phyloP scores from a whole-genome alignment of 2,888 invertebrate genomes.

The Chrysolina americana region DNA sequence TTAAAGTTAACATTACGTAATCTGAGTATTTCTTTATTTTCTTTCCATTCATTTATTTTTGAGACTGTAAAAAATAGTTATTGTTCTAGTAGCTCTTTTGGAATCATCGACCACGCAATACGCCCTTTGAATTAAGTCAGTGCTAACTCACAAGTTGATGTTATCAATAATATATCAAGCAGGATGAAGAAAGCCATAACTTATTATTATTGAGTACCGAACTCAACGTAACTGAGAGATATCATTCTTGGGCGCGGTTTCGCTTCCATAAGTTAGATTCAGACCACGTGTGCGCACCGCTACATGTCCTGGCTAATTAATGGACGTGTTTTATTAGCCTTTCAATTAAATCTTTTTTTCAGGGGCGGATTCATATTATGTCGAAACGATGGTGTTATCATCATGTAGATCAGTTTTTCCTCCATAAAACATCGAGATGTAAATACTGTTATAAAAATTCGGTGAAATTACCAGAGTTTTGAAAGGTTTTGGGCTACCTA shows the following conservation, averaged over 20 bases:
- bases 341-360: slow-evolving; percentile 1
- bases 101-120: too few species aligned
- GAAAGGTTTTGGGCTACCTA: too few species aligned
- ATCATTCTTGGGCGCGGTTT: slow-evolving; percentile 1
- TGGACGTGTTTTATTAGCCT: background rate
- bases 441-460: too few species aligned
- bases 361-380: background rate
- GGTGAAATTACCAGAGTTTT: too few species aligned
- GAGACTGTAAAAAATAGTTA: too few species aligned
- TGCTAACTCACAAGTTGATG: background rate
- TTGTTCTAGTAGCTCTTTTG: too few species aligned
- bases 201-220: background rate
- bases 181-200: background rate
- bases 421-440: background rate
- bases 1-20: too few species aligned
- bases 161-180: background rate
- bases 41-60: too few species aligned
- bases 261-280: background rate
- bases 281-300: background rate
- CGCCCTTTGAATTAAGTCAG: too few species aligned
- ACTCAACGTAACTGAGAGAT: background rate
- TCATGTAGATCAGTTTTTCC: background rate
- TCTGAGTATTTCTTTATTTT: too few species aligned
- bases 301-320: slow-evolving; percentile 3
- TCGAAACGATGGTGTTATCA: background rate